Percentiles rank a stretch among this genome's conserved stretches.
Conservation (phyloP, 2,888 invertebrate genomes). For the Ochropleura leucogaster region DNA sequence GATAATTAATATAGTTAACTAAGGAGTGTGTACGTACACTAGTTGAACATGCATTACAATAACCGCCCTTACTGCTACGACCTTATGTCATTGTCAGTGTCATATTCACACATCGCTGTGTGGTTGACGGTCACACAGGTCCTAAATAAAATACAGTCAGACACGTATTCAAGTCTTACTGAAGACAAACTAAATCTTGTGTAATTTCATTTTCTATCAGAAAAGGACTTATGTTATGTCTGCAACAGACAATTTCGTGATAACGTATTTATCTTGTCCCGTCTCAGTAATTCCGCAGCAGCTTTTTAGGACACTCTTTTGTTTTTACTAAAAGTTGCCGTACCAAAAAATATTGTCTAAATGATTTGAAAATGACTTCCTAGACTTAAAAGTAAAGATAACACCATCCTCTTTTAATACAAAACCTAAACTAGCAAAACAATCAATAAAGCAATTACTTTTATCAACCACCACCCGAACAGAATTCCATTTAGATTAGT, state of each 20-base stretch:
- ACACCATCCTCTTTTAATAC: constrained; percentile 4
- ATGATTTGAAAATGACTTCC: neutral
- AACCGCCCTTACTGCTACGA: neutral
- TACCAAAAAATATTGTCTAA: neutral
- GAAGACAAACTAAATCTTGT: neutral
- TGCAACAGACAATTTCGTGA: constrained; percentile 1
- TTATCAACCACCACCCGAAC: constrained; percentile 46
- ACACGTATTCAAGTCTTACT: constrained; percentile 7
- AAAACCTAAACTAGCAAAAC: constrained; percentile 28
- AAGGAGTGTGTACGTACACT: constrained; percentile 1
- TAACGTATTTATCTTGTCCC: constrained; percentile 3
- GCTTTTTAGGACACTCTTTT: neutral
- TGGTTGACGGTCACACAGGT: neutral
- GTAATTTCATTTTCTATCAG: constrained; percentile 32
- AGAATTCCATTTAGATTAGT: constrained; percentile 54
- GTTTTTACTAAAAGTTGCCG: neutral
- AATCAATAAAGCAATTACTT: constrained; percentile 61
- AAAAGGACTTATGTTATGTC: constrained; percentile 22
- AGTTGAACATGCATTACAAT: neutral
- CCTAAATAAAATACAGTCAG: constrained; percentile 9
- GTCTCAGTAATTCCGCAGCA: neutral
- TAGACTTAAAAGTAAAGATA: neutral
- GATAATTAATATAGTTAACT: constrained; percentile 46
- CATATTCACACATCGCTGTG: neutral
- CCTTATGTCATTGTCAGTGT: neutral